A percentile compares a stretch with the other conserved stretches of the same genome.
Evolutionary conservation across 2,888 invertebrate genomes (phyloP).

Genomic region (Drosophila borealis): DNA sequence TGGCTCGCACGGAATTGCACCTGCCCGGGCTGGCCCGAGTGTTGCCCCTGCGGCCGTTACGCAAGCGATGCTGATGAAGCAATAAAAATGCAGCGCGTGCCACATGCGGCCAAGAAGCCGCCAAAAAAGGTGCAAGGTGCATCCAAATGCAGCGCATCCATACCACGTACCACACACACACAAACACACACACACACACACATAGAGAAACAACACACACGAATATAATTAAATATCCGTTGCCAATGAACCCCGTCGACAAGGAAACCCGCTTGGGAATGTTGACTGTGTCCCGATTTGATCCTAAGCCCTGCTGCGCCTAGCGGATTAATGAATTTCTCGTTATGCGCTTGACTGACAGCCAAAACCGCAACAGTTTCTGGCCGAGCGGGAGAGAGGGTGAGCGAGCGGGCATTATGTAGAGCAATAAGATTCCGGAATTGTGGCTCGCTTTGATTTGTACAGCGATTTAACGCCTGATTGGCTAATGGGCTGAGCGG

Average conservation of each 20-base stretch:
- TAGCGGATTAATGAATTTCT: constrained; percentile 73
- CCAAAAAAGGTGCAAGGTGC: constrained; percentile 72
- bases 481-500: constrained; percentile 61
- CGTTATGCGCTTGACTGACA: constrained; percentile 69
- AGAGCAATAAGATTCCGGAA: constrained; percentile 27
- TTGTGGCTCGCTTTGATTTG: constrained; percentile 56
- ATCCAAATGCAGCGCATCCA: constrained; percentile 21
- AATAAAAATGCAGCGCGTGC: constrained; percentile 79
- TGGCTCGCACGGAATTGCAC: constrained; percentile 60
- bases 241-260: constrained; percentile 9
- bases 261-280: constrained; percentile 48
- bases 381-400: background rate
- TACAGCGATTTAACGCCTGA: constrained; percentile 68
- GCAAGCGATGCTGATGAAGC: constrained; percentile 71
- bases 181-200: background rate
- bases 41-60: constrained; percentile 49
- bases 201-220: constrained; percentile 16
- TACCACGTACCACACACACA: constrained; percentile 10
- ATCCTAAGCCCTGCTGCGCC: constrained; percentile 45
- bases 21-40: constrained; percentile 37
- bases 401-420: background rate
- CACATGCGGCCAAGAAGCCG: constrained; percentile 56
- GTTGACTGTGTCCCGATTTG: constrained; percentile 38
- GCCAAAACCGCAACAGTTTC: constrained; percentile 39
- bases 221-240: constrained; percentile 39